Conservation (phyloP, 1,140 invertebrate species). For the Oreohelix idahoensis region DNA sequence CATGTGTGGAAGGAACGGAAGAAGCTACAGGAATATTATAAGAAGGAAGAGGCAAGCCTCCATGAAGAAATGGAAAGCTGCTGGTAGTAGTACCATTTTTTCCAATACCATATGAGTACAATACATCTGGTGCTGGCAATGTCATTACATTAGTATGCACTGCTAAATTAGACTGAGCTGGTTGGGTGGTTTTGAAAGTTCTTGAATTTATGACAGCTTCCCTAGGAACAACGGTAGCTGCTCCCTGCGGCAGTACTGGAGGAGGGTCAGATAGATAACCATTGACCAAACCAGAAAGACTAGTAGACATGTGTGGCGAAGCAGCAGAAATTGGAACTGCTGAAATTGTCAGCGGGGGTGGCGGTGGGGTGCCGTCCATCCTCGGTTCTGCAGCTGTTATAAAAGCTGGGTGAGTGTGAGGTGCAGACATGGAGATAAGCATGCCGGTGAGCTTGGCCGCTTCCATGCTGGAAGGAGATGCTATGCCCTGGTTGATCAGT, state of each 20-base stretch:
- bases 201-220: neutral
- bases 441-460: neutral
- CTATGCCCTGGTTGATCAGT: neutral
- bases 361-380: neutral
- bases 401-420: neutral
- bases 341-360: neutral
- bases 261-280: slow-evolving; percentile 32
- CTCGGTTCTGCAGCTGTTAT: neutral
- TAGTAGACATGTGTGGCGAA: neutral
- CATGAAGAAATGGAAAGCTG: neutral
- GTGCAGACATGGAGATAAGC: slow-evolving; percentile 19
- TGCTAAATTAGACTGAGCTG: neutral
- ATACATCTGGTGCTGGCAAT: slow-evolving; percentile 35
- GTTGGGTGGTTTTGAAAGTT: neutral
- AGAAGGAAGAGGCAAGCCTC: neutral
- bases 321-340: neutral
- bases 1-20: neutral
- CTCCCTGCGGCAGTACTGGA: neutral
- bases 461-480: neutral
- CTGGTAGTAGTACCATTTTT: neutral
- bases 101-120: neutral
- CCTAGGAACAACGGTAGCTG: neutral
- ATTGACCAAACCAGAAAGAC: neutral
- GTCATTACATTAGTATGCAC: slow-evolving; percentile 43
- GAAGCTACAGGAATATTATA: neutral